Conservation (phyloP, 1,140 invertebrate species). For the Macrostomum lignano region DNA sequence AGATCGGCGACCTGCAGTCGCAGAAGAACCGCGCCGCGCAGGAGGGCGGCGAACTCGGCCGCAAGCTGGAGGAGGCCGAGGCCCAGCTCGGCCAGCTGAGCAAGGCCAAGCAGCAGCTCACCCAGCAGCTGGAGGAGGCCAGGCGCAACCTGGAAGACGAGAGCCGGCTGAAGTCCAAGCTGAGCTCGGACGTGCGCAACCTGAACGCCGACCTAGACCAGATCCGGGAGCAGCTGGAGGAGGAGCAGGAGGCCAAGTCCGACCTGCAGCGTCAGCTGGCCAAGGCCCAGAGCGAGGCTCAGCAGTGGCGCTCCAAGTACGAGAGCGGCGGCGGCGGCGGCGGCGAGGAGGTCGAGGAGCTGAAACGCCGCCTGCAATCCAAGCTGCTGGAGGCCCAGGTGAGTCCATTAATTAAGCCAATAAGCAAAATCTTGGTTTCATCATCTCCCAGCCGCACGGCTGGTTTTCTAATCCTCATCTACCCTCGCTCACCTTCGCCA, state of each 20-base stretch:
- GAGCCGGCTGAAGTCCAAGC: conserved; percentile 28
- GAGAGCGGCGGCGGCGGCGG: conserved; percentile 79
- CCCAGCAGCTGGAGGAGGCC: conserved; percentile 77
- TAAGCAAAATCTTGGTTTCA: too few species aligned
- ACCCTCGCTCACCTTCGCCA: too few species aligned
- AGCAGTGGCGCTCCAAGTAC: conserved; percentile 80
- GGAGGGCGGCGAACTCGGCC: conserved; percentile 71
- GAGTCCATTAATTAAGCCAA: too few species aligned
- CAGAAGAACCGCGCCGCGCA: conserved; percentile 33
- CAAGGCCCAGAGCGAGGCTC: conserved; percentile 65
- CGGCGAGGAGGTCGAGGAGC: conserved; percentile 86
- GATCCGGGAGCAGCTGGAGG: conserved; percentile 68
- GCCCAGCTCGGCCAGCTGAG: conserved; percentile 74
- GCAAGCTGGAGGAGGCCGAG: conserved; percentile 73
- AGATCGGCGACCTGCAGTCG: conserved; percentile 15
- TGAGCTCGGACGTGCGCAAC: conserved; percentile 36
- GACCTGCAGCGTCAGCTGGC: conserved; percentile 64
- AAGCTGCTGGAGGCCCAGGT: conserved; percentile 85
- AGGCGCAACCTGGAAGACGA: conserved; percentile 87
- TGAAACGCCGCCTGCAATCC: conserved; percentile 77
- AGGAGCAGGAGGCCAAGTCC: conserved; percentile 45
- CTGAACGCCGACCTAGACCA: conserved; percentile 85
- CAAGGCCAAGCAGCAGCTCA: conserved; percentile 80
- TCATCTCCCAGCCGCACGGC: too few species aligned
- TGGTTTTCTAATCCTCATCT: too few species aligned